Conservation (phyloP, 2,888 invertebrate species). For the Ypsolopha scabrella region DNA sequence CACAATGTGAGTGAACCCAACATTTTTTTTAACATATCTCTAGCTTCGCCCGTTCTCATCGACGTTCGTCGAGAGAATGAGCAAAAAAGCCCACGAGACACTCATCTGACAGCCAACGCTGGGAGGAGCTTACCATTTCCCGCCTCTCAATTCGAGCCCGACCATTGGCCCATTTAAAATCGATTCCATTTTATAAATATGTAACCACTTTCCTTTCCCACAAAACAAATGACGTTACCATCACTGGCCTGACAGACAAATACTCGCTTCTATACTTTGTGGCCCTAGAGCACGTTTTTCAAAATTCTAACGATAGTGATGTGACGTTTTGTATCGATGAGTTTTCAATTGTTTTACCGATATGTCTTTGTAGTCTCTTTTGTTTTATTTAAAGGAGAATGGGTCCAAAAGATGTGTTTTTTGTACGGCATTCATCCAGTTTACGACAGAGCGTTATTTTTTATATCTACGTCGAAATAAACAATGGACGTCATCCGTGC, state of each 20-base stretch:
- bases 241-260: constrained; percentile 10
- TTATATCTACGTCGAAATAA: constrained; percentile 36
- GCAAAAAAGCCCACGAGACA: constrained; percentile 49
- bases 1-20: too few species aligned
- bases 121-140: constrained; percentile 49
- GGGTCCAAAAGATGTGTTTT: constrained; percentile 47
- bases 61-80: constrained; percentile 50
- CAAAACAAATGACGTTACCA: constrained; percentile 21
- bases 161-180: constrained; percentile 67
- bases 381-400: constrained; percentile 64
- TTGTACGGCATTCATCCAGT: constrained; percentile 25
- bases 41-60: constrained; percentile 10
- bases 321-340: constrained; percentile 26
- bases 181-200: constrained; percentile 71
- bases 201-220: constrained; percentile 55
- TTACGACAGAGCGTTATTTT: constrained; percentile 27
- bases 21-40: too few species aligned
- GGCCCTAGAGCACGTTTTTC: constrained; percentile 20
- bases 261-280: constrained; percentile 12
- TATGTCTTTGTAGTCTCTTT: constrained; percentile 62
- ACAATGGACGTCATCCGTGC: constrained; percentile 29
- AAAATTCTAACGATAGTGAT: constrained; percentile 22
- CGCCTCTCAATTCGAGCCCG: constrained; percentile 47
- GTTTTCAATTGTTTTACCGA: constrained; percentile 64
- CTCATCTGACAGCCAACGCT: constrained; percentile 51